Evolutionary conservation across 2,113 vertebrate species (phyloP).

Genomic region (Hiodon tergisus): DNA sequence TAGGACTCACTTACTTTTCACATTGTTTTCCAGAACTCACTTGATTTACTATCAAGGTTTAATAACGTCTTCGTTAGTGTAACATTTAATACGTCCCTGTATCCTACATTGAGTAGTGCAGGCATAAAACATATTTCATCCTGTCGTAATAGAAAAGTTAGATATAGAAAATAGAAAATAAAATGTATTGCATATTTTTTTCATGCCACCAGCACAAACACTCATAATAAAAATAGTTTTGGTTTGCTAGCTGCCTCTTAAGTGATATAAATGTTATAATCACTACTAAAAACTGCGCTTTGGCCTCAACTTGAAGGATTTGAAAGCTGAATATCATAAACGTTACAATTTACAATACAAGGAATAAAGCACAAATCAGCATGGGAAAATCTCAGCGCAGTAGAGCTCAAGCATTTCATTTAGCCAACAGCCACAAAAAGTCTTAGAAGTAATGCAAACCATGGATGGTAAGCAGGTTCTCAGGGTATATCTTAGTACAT

Average conservation of each 20-base stretch:
- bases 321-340: slow-evolving; percentile 21
- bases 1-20: too few relatives aligned
- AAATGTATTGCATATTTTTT: slow-evolving; percentile 8
- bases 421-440: slow-evolving; percentile 27
- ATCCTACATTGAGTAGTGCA: neutral
- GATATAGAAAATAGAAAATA: neutral
- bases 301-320: slow-evolving; percentile 4
- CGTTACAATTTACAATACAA: slow-evolving; percentile 27
- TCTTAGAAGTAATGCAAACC: slow-evolving; percentile 24
- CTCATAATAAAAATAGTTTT: neutral
- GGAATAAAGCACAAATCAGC: slow-evolving; percentile 25
- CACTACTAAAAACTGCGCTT: neutral
- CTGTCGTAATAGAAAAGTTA: slow-evolving; percentile 1
- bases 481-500: slow-evolving; percentile 29
- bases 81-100: neutral
- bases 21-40: neutral
- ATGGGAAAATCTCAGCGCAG: slow-evolving; percentile 25
- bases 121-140: neutral
- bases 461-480: slow-evolving; percentile 26
- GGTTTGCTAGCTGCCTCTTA: too few relatives aligned
- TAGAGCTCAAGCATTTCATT: slow-evolving; percentile 37
- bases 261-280: too few relatives aligned
- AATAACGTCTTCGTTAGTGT: neutral
- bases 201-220: neutral
- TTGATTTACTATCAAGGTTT: too few relatives aligned